These are phyloP conservation scores for Calycopis cecrops DNA, from an alignment of 1,140 invertebrate genomes.

Conservation along the genomic window DNA sequence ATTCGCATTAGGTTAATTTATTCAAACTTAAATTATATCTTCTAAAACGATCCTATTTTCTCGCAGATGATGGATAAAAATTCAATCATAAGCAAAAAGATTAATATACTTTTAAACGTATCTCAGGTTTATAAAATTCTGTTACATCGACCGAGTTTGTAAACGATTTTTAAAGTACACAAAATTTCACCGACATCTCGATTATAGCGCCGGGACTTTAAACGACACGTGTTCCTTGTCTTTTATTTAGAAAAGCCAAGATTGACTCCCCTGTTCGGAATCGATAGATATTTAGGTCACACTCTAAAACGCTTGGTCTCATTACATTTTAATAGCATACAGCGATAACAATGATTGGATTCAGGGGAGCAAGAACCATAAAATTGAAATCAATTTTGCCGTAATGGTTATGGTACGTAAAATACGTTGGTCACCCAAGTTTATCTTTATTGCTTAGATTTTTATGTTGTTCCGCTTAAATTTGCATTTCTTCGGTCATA, in stretches of 20 bases:
- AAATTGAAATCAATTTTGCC: slow-evolving; percentile 72
- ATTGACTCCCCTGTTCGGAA: slow-evolving; percentile 19
- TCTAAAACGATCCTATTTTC: too few species aligned
- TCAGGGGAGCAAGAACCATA: slow-evolving; percentile 69
- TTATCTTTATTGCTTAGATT: slow-evolving; percentile 49
- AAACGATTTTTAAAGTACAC: too few species aligned
- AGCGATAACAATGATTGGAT: slow-evolving; percentile 73
- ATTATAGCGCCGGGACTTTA: too few species aligned
- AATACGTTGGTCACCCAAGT: slow-evolving; percentile 55
- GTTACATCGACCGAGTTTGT: too few species aligned
- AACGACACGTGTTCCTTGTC: slow-evolving; percentile 3
- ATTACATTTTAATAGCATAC: slow-evolving; percentile 68
- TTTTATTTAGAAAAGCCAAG: slow-evolving; percentile 22
- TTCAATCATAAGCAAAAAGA: too few species aligned
- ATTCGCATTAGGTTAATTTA: too few species aligned
- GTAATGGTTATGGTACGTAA: slow-evolving; percentile 70
- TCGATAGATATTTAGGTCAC: slow-evolving; percentile 40
- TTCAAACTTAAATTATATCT: too few species aligned
- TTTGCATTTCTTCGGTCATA: slow-evolving; percentile 19
- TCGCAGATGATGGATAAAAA: too few species aligned
- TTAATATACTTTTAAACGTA: too few species aligned
- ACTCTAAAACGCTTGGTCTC: slow-evolving; percentile 50
- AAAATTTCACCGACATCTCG: too few species aligned
- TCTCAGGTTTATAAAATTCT: too few species aligned
- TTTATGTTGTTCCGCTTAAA: slow-evolving; percentile 28